These are phyloP conservation scores for Synanthedon myopaeformis DNA, from an alignment of 2,888 invertebrate genomes.

Conservation along the genomic window DNA sequence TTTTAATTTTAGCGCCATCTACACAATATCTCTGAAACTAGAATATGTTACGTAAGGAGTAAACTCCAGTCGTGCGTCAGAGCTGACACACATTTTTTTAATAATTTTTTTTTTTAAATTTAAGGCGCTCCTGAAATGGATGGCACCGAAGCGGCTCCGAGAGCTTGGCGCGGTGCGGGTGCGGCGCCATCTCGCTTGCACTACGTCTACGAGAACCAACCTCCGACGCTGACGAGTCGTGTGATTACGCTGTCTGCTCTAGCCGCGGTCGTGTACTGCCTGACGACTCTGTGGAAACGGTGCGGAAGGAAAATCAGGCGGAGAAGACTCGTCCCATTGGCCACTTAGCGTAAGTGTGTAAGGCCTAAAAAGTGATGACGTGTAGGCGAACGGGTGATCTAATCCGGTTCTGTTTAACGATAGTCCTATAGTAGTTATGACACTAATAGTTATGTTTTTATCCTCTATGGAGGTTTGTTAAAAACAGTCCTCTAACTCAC, in stretches of 20 bases:
- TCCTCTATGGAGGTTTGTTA: too few species aligned
- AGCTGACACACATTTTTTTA: too few species aligned
- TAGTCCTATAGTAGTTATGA: too few species aligned
- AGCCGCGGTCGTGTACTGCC: conserved; percentile 27
- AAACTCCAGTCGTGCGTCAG: too few species aligned
- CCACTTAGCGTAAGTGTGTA: conserved; percentile 18
- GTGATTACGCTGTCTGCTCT: conserved; percentile 30
- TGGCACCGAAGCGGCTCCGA: conserved; percentile 60
- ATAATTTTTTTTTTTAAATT: neutral
- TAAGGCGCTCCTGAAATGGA: conserved; percentile 57
- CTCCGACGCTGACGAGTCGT: conserved; percentile 25
- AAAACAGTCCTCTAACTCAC: too few species aligned
- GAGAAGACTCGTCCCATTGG: conserved; percentile 41
- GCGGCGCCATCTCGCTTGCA: conserved; percentile 31
- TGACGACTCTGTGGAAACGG: conserved; percentile 35
- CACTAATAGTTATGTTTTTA: too few species aligned
- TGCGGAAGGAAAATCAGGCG: conserved; percentile 45
- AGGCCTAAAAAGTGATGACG: too few species aligned
- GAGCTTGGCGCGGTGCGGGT: conserved; percentile 68
- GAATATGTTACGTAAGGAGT: too few species aligned
- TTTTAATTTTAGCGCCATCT: too few species aligned
- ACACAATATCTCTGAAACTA: too few species aligned
- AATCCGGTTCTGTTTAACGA: too few species aligned
- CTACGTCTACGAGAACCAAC: conserved; percentile 14
- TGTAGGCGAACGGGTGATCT: too few species aligned